These are phyloP conservation scores for Diplazon laetatorius DNA, from an alignment of 2,888 invertebrate genomes.

Conservation along the genomic window DNA sequence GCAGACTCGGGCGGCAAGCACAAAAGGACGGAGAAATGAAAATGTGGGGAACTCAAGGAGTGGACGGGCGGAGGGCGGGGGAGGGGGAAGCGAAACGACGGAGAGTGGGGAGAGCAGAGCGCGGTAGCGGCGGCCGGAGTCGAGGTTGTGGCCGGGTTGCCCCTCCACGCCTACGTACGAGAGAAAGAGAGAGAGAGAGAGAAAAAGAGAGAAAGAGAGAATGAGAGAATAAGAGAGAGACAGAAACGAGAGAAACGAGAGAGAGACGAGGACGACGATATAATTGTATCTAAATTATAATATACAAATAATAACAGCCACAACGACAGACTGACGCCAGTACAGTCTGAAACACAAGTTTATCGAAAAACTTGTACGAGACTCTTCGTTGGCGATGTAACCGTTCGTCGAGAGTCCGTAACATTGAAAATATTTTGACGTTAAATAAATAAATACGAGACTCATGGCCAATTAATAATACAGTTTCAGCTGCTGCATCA, in stretches of 20 bases:
- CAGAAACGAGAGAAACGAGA: too few species aligned
- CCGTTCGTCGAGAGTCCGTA: not conserved
- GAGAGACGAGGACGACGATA: constrained; percentile 78
- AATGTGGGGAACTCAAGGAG: too few species aligned
- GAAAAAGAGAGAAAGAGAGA: too few species aligned
- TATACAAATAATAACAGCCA: constrained; percentile 83
- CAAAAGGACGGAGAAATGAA: constrained; percentile 48
- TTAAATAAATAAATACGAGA: constrained; percentile 11
- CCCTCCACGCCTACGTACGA: constrained; percentile 64
- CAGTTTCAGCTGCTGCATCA: not conserved
- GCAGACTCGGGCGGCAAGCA: constrained; percentile 37
- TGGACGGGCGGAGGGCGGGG: too few species aligned
- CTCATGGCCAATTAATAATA: constrained; percentile 3
- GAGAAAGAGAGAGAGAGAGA: too few species aligned
- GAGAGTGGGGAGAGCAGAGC: constrained; percentile 43
- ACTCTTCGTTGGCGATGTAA: constrained; percentile 1
- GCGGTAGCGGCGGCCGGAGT: constrained; percentile 41
- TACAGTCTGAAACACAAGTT: constrained; percentile 75
- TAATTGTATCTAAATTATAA: constrained; percentile 83
- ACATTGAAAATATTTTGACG: not conserved
- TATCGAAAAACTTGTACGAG: constrained; percentile 16
- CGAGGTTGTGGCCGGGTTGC: constrained; percentile 48
- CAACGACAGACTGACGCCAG: constrained; percentile 82
- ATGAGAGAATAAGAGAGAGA: too few species aligned
- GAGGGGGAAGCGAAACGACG: constrained; percentile 49